Evolutionary conservation across 2,888 invertebrate species (phyloP).

Genomic region (Sinotaia quadrata): DNA sequence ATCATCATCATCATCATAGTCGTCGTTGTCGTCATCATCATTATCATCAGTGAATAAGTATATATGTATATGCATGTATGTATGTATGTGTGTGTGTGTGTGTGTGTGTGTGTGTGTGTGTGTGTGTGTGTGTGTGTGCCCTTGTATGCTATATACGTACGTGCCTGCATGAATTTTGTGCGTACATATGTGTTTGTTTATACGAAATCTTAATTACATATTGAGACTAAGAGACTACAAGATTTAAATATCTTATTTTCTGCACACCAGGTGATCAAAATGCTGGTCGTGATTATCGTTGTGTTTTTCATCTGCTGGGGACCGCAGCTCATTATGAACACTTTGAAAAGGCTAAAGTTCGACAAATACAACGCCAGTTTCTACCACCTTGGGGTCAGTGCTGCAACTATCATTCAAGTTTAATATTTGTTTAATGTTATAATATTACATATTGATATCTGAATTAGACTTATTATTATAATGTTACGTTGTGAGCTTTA

Average conservation of each 20-base stretch:
- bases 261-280: constrained; percentile 22
- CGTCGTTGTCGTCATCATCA: no score
- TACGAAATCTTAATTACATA: no score
- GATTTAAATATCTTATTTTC: no score
- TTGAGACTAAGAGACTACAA: no score
- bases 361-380: neutral
- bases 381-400: constrained; percentile 20
- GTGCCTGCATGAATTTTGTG: no score
- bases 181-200: no score
- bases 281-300: constrained; percentile 25
- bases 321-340: constrained; percentile 24
- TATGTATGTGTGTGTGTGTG: neutral
- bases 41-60: neutral
- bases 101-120: neutral
- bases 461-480: no score
- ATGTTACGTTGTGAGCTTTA: no score
- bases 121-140: neutral
- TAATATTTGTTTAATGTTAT: no score
- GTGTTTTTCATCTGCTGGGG: constrained; percentile 27
- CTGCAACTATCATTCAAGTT: neutral
- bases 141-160: no score
- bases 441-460: no score
- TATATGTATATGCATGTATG: neutral
- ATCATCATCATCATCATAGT: neutral
- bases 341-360: constrained; percentile 12